Percentiles rank a stretch among this genome's conserved stretches.
Conservation (phyloP, 2,113 vertebrate species). For the Anguilla japonica region DNA sequence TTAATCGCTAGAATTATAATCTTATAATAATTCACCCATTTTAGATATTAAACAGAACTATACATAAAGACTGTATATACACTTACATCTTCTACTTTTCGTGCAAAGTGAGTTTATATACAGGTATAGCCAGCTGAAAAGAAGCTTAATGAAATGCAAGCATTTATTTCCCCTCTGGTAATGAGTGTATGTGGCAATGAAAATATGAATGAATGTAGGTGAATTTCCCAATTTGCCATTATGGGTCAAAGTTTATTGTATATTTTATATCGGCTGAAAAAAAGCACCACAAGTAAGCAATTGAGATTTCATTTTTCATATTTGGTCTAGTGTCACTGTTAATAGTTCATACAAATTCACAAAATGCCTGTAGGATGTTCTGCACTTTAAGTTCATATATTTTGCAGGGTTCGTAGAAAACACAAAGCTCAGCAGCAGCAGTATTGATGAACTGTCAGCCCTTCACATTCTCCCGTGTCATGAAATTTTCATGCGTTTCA, state of each 20-base stretch:
- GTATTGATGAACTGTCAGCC: not conserved
- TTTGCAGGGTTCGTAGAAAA: not conserved
- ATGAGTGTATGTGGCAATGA: not conserved
- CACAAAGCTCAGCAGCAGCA: not conserved
- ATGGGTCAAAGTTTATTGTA: not conserved
- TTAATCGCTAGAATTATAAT: too few species aligned
- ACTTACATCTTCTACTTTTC: too few species aligned
- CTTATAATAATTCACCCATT: too few species aligned
- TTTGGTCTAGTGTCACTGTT: not conserved
- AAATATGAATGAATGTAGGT: not conserved
- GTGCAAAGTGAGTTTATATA: too few species aligned
- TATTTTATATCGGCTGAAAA: not conserved
- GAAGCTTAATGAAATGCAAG: not conserved
- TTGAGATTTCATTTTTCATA: not conserved
- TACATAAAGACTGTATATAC: too few species aligned
- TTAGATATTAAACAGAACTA: too few species aligned
- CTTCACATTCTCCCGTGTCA: not conserved
- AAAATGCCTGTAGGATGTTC: not conserved
- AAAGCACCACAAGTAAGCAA: not conserved
- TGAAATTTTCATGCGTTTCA: not conserved
- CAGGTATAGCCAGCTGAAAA: too few species aligned
- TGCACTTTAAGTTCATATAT: not conserved
- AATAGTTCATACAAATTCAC: not conserved
- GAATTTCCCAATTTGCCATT: not conserved
- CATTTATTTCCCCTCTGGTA: too few species aligned